Conservation (phyloP, 2,888 invertebrate genomes). For the Oscheius onirici region DNA sequence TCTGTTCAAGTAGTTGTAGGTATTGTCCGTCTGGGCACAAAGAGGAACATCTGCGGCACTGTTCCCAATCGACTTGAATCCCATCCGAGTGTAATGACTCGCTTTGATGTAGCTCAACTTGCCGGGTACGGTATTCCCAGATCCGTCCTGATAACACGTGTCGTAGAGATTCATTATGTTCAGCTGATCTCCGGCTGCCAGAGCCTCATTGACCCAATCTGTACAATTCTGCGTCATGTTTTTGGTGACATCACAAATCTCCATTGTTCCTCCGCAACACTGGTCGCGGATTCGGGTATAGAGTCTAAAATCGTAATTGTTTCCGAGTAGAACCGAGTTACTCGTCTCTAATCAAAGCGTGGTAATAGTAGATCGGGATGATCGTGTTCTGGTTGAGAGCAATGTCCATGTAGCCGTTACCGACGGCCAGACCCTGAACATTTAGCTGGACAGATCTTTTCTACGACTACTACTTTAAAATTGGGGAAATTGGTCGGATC, state of each 20-base stretch:
- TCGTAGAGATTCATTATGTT: constrained; percentile 57
- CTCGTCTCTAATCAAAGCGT: constrained; percentile 58
- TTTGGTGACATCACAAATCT: constrained; percentile 42
- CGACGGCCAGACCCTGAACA: constrained; percentile 73
- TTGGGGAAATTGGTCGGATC: constrained; percentile 55
- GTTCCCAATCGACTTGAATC: neutral
- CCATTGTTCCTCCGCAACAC: constrained; percentile 54
- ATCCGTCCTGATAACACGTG: constrained; percentile 48
- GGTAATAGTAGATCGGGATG: constrained; percentile 62
- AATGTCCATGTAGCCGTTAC: constrained; percentile 73
- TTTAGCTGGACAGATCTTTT: neutral
- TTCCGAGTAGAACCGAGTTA: too few species aligned
- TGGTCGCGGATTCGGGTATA: constrained; percentile 41
- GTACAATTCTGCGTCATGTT: constrained; percentile 36
- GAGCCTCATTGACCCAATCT: constrained; percentile 21
- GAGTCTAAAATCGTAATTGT: constrained; percentile 35
- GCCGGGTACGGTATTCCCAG: too few species aligned
- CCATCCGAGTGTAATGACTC: too few species aligned
- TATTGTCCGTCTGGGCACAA: constrained; percentile 55
- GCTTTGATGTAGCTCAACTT: too few species aligned
- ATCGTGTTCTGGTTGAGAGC: constrained; percentile 58
- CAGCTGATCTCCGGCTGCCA: constrained; percentile 50
- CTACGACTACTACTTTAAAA: constrained; percentile 40
- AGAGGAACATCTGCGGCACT: constrained; percentile 35
- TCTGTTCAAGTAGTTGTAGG: constrained; percentile 48